Conservation (phyloP, 2,888 invertebrate genomes). For the Elgonia sp. region DNA sequence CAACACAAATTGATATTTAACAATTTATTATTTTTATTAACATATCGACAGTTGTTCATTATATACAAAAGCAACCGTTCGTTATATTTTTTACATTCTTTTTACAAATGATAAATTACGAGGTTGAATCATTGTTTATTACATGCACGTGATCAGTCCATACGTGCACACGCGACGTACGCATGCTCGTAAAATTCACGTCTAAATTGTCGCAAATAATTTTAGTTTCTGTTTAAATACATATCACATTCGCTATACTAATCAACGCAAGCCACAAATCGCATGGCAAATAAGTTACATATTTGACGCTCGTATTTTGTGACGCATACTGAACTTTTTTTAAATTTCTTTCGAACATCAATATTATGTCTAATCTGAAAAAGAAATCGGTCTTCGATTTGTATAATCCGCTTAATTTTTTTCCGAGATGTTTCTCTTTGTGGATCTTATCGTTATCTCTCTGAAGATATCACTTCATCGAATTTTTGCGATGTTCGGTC, state of each 20-base stretch:
- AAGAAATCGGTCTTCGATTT: too few species aligned
- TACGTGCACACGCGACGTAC: not conserved
- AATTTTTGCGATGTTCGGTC: too few species aligned
- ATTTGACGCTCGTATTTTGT: conserved; percentile 6
- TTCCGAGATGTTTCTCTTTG: too few species aligned
- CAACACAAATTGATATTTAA: conserved; percentile 56
- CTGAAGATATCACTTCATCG: too few species aligned
- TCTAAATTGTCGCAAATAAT: conserved; percentile 40
- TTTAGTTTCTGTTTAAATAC: conserved; percentile 15
- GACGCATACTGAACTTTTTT: not conserved
- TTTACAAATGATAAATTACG: conserved; percentile 76
- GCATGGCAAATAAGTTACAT: conserved; percentile 41
- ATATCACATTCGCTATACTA: conserved; percentile 46
- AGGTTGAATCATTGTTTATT: conserved; percentile 46
- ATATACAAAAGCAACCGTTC: conserved; percentile 79
- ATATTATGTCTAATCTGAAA: too few species aligned
- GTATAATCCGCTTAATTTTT: too few species aligned
- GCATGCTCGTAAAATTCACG: conserved; percentile 9
- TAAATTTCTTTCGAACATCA: too few species aligned
- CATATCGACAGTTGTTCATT: conserved; percentile 79
- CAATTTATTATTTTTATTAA: conserved; percentile 78
- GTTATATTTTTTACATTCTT: conserved; percentile 75
- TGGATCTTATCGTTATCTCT: too few species aligned
- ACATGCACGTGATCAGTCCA: conserved; percentile 58
- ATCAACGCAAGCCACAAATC: conserved; percentile 25